Evolutionary conservation across 2,888 invertebrate species (phyloP), one percentile per base, ranked within the genome.

Genomic region (Ophioninae sp.): DNA sequence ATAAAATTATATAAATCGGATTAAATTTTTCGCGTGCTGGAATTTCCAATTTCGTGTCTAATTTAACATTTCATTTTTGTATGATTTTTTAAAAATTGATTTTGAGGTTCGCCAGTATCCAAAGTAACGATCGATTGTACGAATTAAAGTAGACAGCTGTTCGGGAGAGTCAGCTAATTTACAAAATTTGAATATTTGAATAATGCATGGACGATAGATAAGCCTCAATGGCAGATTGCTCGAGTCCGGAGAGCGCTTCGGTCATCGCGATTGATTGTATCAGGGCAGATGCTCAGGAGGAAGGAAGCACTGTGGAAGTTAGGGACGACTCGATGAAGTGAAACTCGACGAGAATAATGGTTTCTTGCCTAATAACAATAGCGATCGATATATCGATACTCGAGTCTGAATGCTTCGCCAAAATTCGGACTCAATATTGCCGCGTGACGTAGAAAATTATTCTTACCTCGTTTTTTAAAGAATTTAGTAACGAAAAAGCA

Each of bases 141-240:
- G 41, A 72, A 72, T 81, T 44, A 65, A 41, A 68, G 72, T 39
- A 10, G n/a, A 56, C 9, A 51, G 72, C 51, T 73, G 73, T 77
- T 74, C 58, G 51, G 56, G 59, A 64, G n/a, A 65, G 30, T 74
- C 44, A 51, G 30, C 44, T 65, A 79, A 74, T 82, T 79, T 37
- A 6, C 44, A 30, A 37, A 17, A 82, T 74, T 74, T 79, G 74
- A 79, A 82, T 79, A 79, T 63, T 22, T 64, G 78, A 82, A 82
- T 82, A 79, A 82, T 82, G 68, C 74, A 78, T 79, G 77, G 0
- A 61, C 30, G 63, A 72, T 75, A 22, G 44, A 23, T 13, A 20
- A 58, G 59, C 61, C 56, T 23, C 10, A 64, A 44, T 20, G 9
- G 22, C 30, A 37, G 22, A 56, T 63, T 10, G 63, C 13, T 44